phyloP scores from a whole-genome alignment of 2,888 invertebrate genomes.

The Asteroscopus sphinx region DNA sequence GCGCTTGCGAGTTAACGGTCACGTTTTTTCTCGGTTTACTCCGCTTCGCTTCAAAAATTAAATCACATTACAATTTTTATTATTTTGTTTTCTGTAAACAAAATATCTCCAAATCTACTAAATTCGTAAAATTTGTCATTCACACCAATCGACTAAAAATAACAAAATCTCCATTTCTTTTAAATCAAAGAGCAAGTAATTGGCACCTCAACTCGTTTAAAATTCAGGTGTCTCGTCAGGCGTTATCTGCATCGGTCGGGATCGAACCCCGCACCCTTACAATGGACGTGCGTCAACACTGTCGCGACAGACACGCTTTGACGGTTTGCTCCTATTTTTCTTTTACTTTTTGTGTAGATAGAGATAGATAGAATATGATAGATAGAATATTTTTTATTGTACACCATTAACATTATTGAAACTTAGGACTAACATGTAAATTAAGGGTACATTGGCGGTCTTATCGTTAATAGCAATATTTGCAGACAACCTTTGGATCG shows the following conservation, averaged over 20 bases:
- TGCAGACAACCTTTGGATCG: no score
- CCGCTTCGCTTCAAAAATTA: no score
- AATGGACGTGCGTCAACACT: conserved; percentile 75
- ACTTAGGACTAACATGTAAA: no score
- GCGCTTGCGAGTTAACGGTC: no score
- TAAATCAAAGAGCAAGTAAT: conserved; percentile 56
- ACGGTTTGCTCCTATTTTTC: conserved; percentile 56
- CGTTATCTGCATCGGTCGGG: conserved; percentile 64
- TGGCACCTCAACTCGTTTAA: conserved; percentile 67
- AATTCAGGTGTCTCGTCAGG: conserved; percentile 74
- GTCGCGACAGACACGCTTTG: conserved; percentile 42
- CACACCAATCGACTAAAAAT: conserved; percentile 24
- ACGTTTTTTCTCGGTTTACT: no score
- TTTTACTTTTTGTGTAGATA: conserved; percentile 40
- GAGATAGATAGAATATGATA: conserved; percentile 4
- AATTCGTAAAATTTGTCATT: not conserved
- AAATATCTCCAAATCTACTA: not conserved
- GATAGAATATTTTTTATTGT: no score
- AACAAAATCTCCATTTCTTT: conserved; percentile 22
- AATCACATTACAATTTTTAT: no score
- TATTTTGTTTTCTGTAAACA: no score
- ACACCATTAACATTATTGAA: no score
- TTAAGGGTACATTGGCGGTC: no score
- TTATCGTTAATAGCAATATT: no score
- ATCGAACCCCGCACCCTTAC: conserved; percentile 55